phyloP scores from a whole-genome alignment of 2,888 invertebrate species.

The Clepsis dumicolana region DNA sequence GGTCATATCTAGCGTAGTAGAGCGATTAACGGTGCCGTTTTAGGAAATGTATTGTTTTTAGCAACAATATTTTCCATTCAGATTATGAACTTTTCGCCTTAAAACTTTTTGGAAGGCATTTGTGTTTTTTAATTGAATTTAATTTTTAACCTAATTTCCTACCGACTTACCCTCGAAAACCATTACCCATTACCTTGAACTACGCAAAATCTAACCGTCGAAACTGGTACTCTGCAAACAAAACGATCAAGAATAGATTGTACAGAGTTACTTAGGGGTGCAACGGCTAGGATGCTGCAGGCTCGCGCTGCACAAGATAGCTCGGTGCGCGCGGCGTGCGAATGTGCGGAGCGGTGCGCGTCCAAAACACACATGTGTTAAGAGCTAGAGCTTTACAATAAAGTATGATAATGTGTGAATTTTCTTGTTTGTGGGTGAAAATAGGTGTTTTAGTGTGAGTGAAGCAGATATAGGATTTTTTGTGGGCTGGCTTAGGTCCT shows the following conservation, averaged over 20 bases:
- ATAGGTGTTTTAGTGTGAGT: neutral
- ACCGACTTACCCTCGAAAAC: neutral
- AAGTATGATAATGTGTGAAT: neutral
- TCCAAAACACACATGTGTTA: constrained; percentile 11
- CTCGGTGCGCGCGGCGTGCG: constrained; percentile 46
- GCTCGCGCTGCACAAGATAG: constrained; percentile 51
- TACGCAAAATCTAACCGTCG: constrained; percentile 9
- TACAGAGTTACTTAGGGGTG: constrained; percentile 43
- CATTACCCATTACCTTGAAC: neutral
- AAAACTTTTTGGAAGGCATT: neutral
- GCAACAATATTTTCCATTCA: no score
- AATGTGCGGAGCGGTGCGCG: constrained; percentile 20
- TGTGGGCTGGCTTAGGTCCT: no score
- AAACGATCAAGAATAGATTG: constrained; percentile 36
- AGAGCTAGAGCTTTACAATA: no score
- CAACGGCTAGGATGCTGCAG: constrained; percentile 57
- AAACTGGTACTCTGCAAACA: constrained; percentile 37
- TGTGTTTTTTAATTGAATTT: no score
- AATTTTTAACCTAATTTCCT: neutral
- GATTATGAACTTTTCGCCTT: neutral
- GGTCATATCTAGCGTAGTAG: neutral
- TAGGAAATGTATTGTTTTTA: no score
- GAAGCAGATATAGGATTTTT: no score
- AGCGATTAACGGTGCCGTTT: no score
- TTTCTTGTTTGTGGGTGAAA: neutral